Evolutionary conservation across 2,113 vertebrate genomes (phyloP).

Genomic region (Madoqua kirkii): DNA sequence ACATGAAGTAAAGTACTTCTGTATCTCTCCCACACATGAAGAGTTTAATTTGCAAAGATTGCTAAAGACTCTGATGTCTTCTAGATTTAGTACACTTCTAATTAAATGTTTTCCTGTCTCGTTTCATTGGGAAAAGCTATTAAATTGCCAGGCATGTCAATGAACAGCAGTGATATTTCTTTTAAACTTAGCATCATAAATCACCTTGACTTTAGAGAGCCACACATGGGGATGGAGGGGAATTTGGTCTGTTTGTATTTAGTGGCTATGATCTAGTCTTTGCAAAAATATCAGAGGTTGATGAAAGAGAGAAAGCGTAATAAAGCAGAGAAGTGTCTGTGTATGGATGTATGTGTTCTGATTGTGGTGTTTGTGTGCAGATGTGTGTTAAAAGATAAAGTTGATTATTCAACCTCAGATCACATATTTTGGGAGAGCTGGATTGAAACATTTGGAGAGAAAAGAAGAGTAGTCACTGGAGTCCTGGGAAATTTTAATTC

Average conservation of each 20-base stretch:
- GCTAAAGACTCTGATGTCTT: background rate
- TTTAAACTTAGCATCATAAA: background rate
- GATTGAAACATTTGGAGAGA: background rate
- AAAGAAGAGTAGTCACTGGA: background rate
- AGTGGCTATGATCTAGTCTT: background rate
- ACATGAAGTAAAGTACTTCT: background rate
- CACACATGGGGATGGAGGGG: background rate
- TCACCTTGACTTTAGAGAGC: background rate
- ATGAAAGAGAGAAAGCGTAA: background rate
- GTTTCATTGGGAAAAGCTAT: background rate
- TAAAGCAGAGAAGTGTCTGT: background rate
- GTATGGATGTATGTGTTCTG: background rate
- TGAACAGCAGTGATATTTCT: background rate
- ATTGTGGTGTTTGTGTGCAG: background rate
- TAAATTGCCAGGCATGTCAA: background rate
- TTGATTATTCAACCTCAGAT: background rate
- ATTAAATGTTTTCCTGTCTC: conserved; percentile 13
- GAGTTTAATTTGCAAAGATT: background rate
- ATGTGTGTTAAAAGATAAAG: background rate
- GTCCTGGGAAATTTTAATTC: background rate
- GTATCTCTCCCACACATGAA: background rate
- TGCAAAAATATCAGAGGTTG: background rate
- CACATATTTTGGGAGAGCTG: background rate
- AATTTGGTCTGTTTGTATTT: background rate
- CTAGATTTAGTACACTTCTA: background rate